Base-by-base conservation (phyloP, 2,797 vertebrate species). In the Iguana delicatissima region DNA sequence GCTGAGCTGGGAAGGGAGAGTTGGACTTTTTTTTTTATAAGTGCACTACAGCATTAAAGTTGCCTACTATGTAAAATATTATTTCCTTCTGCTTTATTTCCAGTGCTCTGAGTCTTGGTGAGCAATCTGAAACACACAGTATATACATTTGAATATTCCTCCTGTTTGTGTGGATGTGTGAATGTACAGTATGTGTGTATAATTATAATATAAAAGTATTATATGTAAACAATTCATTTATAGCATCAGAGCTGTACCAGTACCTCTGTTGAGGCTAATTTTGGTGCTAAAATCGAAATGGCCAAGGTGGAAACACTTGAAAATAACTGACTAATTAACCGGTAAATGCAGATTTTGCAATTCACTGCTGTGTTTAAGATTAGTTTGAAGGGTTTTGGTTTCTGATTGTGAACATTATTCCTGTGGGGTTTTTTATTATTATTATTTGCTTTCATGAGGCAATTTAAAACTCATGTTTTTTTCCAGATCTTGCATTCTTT, bases 11-110 rank as follows among this genome's bases (percentile, higher is more conserved):
- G 97, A 74, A 96, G 95, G 95, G 94, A 96, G 96, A 94, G 96
- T 97, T 97, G 96, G 97, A 97, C 95, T 97, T 96, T 94, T 93
- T 94, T 93, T 94, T 97, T 97, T 97, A 95, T 97, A 92, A 97
- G 97, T 98, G 98, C 98, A 98, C 98, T 98, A 98, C 97, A 98
- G 97, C 98, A 97, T 98, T 97, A 98, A 97, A 97, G 96, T 97
- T 96, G 97, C 96, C 97, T 97, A 96, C 93, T 97, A 96, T 97
- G 97, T 97, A 97, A 97, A 97, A 97, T 94, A 94, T 95, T 96
- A 95, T 96, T 88, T 96, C 97, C 96, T 97, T 96, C 94, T 96
- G 96, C 96, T 97, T 96, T 95, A 94, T 97, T 96, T 97, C 95
- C 97, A 94, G 96, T 96, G 96, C 96, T 97, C 95, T 89, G 94